These are phyloP conservation scores for Oncorhynchus clarkii DNA, from an alignment of 2,113 vertebrate genomes.

Conservation along the genomic window DNA sequence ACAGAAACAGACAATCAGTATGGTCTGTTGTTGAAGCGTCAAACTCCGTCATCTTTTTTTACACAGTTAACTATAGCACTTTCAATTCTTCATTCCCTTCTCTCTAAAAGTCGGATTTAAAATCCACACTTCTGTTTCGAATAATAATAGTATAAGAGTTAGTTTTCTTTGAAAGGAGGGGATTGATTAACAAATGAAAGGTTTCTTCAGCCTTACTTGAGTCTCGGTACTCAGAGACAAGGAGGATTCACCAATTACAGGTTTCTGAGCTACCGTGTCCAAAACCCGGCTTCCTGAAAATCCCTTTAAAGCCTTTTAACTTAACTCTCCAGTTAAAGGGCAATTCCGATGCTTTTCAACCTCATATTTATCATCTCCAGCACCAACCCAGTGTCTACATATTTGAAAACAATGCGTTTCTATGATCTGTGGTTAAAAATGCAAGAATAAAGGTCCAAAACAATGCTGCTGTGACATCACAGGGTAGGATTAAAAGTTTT, in stretches of 20 bases:
- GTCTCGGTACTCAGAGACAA: not conserved
- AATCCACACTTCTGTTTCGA: not conserved
- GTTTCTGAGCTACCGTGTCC: slow-evolving; percentile 20
- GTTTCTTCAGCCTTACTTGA: not conserved
- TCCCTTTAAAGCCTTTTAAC: slow-evolving; percentile 23
- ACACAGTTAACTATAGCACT: not conserved
- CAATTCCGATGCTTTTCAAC: no score
- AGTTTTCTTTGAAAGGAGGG: not conserved
- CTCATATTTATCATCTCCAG: no score
- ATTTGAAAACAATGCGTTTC: no score
- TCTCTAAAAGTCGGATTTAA: not conserved
- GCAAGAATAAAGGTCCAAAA: no score
- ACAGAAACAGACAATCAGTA: not conserved
- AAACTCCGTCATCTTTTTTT: not conserved
- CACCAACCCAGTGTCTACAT: no score
- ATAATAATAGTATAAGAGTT: not conserved
- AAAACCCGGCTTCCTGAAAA: slow-evolving; percentile 32
- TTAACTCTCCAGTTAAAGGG: slow-evolving; percentile 26
- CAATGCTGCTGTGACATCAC: no score
- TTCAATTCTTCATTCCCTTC: not conserved
- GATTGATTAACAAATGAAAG: slow-evolving; percentile 33
- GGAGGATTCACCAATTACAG: slow-evolving; percentile 25
- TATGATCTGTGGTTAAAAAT: no score
- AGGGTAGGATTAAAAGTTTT: no score
- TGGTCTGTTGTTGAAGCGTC: not conserved